These are phyloP conservation scores for Gopherus flavomarginatus DNA, from an alignment of 2,113 vertebrate species.

Conservation along the genomic window DNA sequence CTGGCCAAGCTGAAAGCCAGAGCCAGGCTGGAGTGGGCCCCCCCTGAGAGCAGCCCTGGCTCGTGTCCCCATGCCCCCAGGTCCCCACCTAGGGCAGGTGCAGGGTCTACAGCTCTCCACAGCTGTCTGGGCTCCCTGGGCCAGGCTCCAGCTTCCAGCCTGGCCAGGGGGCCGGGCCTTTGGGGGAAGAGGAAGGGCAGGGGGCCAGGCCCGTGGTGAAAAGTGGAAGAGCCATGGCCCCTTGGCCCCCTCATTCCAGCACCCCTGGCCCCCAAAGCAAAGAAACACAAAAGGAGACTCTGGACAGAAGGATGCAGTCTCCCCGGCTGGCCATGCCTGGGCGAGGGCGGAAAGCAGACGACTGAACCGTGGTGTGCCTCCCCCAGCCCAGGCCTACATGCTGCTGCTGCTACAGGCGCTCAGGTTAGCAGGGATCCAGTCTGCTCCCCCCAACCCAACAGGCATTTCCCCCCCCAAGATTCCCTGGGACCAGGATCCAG, in stretches of 20 bases:
- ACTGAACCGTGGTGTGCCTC: not conserved
- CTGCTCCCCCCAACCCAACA: not conserved
- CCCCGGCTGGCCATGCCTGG: not conserved
- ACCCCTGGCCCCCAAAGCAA: not conserved
- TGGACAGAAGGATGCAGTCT: not conserved
- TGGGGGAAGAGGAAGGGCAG: not conserved
- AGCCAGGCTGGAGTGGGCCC: no score
- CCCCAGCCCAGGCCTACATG: not conserved
- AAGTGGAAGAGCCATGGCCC: no score
- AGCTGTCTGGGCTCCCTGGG: no score
- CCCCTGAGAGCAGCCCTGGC: no score
- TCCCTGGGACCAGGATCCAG: not conserved
- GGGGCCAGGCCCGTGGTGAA: not conserved
- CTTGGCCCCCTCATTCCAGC: no score
- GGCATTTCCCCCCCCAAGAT: not conserved
- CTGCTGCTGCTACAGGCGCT: not conserved
- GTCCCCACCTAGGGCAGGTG: no score
- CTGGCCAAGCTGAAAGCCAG: no score
- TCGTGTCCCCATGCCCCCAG: no score
- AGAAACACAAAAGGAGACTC: not conserved
- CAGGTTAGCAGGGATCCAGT: not conserved
- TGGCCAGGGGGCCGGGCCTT: no score
- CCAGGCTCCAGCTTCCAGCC: no score
- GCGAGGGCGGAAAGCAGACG: not conserved
- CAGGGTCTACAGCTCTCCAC: no score